A percentile compares a stretch with the other conserved stretches of the same genome.
Conservation (phyloP, 2,888 invertebrate species). For the Nebria salina region DNA sequence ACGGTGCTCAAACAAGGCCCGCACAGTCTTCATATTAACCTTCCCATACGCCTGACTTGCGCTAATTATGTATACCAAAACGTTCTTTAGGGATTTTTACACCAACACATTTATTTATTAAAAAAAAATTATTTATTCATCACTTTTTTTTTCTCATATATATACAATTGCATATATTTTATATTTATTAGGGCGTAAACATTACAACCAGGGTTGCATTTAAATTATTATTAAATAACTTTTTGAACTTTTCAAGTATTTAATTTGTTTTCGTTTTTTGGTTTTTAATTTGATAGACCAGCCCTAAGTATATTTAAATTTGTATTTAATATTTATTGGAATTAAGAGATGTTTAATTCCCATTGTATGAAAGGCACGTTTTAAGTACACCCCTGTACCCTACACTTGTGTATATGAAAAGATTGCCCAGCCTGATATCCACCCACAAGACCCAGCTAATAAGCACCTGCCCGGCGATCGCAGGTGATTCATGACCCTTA, state of each 20-base stretch:
- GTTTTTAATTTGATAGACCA: too few species aligned
- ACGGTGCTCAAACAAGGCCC: constrained; percentile 34
- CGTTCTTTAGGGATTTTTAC: not conserved
- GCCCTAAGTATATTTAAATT: too few species aligned
- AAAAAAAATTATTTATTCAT: not conserved
- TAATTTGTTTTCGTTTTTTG: too few species aligned
- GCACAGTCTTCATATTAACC: not conserved
- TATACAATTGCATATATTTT: too few species aligned
- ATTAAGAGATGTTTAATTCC: too few species aligned
- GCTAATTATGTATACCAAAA: not conserved
- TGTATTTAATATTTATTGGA: too few species aligned
- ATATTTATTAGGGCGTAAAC: too few species aligned
- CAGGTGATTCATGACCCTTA: constrained; percentile 59
- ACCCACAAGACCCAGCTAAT: constrained; percentile 53
- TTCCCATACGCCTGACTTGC: constrained; percentile 10
- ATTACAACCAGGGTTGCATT: too few species aligned
- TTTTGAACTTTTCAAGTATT: too few species aligned
- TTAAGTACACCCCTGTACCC: not conserved
- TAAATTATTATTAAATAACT: too few species aligned
- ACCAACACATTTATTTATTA: not conserved
- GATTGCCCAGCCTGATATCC: constrained; percentile 20
- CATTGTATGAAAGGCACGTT: not conserved
- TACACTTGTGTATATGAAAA: not conserved
- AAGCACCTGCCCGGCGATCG: constrained; percentile 56
- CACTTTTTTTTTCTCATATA: not conserved